Conservation (phyloP, 2,888 invertebrate genomes). For the Megaustenia siamemsis region DNA sequence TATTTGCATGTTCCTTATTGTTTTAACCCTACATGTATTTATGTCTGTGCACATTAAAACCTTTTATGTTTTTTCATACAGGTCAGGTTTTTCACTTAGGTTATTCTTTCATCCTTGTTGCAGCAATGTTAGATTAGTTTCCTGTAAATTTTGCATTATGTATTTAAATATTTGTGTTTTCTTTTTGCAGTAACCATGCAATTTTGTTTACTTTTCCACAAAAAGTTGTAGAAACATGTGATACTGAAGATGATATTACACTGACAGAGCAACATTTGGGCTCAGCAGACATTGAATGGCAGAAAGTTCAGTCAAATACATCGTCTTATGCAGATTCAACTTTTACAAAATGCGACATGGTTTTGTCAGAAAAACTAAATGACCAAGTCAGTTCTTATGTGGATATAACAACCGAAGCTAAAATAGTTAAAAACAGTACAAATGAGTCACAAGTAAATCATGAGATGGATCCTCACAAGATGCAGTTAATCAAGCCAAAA, state of each 20-base stretch:
- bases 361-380: background rate
- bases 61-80: background rate
- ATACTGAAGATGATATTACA: background rate
- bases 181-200: background rate
- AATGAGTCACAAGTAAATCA: background rate
- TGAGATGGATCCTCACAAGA: background rate
- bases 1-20: slow-evolving; percentile 15
- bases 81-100: too few relatives aligned
- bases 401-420: background rate
- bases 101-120: background rate
- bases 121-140: background rate
- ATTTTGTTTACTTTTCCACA: background rate
- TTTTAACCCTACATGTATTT: background rate
- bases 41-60: background rate
- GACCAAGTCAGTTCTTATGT: background rate
- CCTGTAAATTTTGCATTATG: background rate
- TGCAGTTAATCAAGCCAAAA: background rate
- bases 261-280: background rate
- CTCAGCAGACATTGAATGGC: background rate
- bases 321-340: background rate
- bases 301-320: background rate
- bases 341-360: background rate
- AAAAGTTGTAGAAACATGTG: slow-evolving; percentile 4
- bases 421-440: background rate
- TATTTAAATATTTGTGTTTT: background rate